phyloP scores from a whole-genome alignment of 2,113 vertebrate genomes.

The Gallinago undulata region DNA sequence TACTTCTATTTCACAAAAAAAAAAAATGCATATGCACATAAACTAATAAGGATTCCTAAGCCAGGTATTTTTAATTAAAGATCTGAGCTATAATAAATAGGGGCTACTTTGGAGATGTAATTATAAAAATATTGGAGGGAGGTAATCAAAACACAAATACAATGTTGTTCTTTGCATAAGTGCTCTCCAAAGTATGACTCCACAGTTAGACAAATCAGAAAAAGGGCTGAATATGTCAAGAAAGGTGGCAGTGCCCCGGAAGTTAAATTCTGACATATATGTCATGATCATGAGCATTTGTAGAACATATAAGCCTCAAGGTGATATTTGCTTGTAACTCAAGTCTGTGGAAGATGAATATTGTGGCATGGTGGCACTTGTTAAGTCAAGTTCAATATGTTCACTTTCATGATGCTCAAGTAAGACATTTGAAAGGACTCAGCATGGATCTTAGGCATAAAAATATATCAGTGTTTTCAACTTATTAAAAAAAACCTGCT shows the following conservation, averaged over 20 bases:
- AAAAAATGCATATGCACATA: not conserved
- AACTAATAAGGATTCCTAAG: not conserved
- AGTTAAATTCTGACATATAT: constrained; percentile 23
- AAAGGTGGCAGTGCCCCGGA: not conserved
- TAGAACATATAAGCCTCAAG: not conserved
- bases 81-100: not conserved
- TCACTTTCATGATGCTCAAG: not conserved
- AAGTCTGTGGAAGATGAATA: constrained; percentile 6
- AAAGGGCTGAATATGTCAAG: not conserved
- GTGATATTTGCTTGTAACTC: constrained; percentile 30
- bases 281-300: not conserved
- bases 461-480: not conserved
- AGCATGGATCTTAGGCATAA: not conserved
- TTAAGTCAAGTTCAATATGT: constrained; percentile 50
- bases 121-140: not conserved
- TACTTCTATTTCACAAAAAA: not conserved
- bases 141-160: not conserved
- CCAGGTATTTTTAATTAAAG: not conserved
- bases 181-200: not conserved
- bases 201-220: not conserved
- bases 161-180: not conserved
- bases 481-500: not conserved
- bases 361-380: constrained; percentile 38
- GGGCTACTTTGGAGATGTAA: not conserved
- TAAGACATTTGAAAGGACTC: not conserved